A percentile compares a stretch with the other conserved stretches of the same genome.
phyloP scores from a whole-genome alignment of 2,888 invertebrate genomes.

The Caenorhabditis afra region DNA sequence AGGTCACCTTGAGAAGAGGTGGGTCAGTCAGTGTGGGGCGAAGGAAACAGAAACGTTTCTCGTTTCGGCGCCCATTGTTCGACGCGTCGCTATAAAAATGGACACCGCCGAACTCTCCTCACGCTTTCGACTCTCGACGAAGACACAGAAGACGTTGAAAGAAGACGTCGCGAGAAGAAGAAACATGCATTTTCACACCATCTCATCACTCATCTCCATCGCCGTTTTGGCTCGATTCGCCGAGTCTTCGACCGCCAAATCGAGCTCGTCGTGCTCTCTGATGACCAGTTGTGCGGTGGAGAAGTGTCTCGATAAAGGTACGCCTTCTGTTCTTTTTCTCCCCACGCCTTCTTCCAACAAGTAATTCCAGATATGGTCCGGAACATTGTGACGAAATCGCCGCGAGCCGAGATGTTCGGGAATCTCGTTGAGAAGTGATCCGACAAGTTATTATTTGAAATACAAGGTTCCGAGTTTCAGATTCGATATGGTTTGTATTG shows the following conservation, averaged over 20 bases:
- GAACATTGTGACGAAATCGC: slow-evolving; percentile 49
- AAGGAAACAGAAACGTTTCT: slow-evolving; percentile 42
- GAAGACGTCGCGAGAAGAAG: not conserved
- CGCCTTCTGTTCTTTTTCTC: not conserved
- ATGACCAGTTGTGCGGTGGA: slow-evolving; percentile 70
- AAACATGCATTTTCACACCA: not conserved
- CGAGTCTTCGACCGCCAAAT: slow-evolving; percentile 28
- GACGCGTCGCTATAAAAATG: slow-evolving; percentile 13
- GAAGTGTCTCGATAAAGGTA: slow-evolving; percentile 66
- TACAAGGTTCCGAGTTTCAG: too few relatives aligned
- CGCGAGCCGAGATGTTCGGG: slow-evolving; percentile 61
- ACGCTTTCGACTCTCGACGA: too few relatives aligned
- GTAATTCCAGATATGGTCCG: slow-evolving; percentile 42
- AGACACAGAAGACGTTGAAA: too few relatives aligned
- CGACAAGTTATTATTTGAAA: too few relatives aligned
- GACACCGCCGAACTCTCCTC: too few relatives aligned
- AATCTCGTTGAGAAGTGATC: slow-evolving; percentile 63
- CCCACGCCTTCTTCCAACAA: not conserved
- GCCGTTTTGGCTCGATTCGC: not conserved
- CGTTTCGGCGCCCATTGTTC: slow-evolving; percentile 37
- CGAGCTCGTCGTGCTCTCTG: slow-evolving; percentile 34
- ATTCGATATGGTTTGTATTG: slow-evolving; percentile 72
- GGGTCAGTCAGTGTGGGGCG: slow-evolving; percentile 21
- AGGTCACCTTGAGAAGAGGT: slow-evolving; percentile 44
- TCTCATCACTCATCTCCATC: not conserved